Evolutionary conservation across 2,888 invertebrate genomes (phyloP), one percentile per base, ranked within the genome.

Genomic region (Spilosoma lubricipeda): DNA sequence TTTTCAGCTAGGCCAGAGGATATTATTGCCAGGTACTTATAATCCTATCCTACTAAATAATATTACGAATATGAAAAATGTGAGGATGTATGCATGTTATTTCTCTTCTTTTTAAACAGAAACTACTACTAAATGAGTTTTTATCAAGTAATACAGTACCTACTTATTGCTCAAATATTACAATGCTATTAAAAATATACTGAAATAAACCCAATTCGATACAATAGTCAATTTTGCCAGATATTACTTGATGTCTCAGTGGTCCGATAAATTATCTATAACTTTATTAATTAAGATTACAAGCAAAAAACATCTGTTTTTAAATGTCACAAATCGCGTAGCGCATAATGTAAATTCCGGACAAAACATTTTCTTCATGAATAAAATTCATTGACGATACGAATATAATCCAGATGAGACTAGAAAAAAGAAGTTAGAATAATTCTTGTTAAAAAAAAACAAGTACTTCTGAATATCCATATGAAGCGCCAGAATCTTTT

Each of bases 1-100:
- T 94, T 82, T 93, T 91, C 91, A 94, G 93, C 88, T 95, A 94
- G 92, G 88, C 77, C 78, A 70, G 71, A 72, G 67, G 71, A 77
- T 80, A 79, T 77, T 77, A 78, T 81, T 79, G 81, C 75, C 87
- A 90, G 93, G 92, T 92, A 88, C 27, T 63, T 70, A 70, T 63
- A 70, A 7, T 56, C 56, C 36, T 39, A 39, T 11, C 52, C 52
- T 56, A 56, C 52, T 48, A 39, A 56, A 4, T 69, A 36, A 18
- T 56, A 27, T 59, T 67, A n/a, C 39, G n/a, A n/a, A 56, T 56
- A n/a, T 56, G 13, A n/a, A 27, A 27, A 27, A 27, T 59, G 11
- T 59, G 59, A 59, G 59, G n/a, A 56, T 56, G n/a, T 59, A 27
- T 59, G 59, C 59, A 59, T 59, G 59, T 27, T 56, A 9, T 0